Evolutionary conservation across 2,113 vertebrate genomes (phyloP).

Genomic region (Apus apus): DNA sequence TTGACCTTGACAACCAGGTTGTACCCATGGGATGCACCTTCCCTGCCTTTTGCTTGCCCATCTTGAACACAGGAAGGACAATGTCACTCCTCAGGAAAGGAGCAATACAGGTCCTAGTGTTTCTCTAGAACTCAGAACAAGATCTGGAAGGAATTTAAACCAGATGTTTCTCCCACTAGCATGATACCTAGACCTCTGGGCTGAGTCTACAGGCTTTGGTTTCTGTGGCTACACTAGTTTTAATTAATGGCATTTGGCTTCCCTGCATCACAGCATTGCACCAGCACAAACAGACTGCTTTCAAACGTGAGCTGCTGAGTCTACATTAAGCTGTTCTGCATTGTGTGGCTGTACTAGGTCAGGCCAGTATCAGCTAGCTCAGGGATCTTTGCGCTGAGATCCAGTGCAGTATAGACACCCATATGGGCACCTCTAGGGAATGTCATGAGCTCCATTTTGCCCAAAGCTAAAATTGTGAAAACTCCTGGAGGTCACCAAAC

Average conservation of each 20-base stretch:
- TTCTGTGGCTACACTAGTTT: neutral
- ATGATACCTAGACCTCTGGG: neutral
- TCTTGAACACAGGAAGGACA: neutral
- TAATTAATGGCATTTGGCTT: neutral
- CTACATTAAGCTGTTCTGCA: neutral
- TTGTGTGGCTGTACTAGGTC: neutral
- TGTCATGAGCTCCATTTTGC: neutral
- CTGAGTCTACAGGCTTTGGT: neutral
- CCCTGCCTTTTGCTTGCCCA: neutral
- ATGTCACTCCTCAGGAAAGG: neutral
- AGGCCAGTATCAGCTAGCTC: neutral
- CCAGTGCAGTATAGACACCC: neutral
- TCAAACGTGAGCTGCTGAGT: neutral
- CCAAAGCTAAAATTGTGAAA: neutral
- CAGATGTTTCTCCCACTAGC: neutral
- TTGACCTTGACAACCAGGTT: neutral
- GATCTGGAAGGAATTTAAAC: neutral
- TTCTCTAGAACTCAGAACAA: neutral
- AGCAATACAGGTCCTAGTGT: neutral
- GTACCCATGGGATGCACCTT: neutral
- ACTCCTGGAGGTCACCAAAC: neutral
- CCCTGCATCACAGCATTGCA: neutral
- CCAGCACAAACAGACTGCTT: neutral
- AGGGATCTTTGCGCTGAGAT: neutral
- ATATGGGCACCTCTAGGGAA: neutral